Evolutionary conservation across 2,888 invertebrate species (phyloP).

Genomic region (Temnothorax unifasciatus): DNA sequence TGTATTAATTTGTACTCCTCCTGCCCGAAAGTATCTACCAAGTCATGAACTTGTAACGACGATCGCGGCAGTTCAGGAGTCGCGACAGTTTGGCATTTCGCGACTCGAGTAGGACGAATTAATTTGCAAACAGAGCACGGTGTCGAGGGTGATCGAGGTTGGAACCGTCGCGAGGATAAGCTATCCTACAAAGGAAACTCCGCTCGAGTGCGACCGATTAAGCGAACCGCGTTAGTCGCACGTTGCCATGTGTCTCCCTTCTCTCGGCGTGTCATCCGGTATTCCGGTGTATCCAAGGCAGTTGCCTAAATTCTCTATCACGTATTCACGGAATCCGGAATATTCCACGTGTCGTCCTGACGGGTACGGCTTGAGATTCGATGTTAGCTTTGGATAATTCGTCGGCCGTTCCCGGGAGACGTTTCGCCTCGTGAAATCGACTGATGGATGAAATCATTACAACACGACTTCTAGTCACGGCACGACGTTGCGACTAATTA

Average conservation of each 20-base stretch:
- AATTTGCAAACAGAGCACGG: constrained; percentile 54
- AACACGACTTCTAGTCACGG: background rate
- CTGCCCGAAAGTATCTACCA: background rate
- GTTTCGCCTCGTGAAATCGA: background rate
- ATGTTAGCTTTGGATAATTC: constrained; percentile 60
- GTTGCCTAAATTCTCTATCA: constrained; percentile 59
- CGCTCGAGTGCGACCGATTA: constrained; percentile 47
- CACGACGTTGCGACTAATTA: background rate
- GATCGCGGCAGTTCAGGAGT: constrained; percentile 2
- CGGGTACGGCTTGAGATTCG: constrained; percentile 53
- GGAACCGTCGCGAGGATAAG: constrained; percentile 45
- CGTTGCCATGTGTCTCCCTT: constrained; percentile 36
- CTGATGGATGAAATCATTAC: background rate
- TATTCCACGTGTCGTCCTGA: constrained; percentile 58
- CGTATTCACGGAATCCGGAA: constrained; percentile 69
- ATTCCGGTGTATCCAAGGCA: constrained; percentile 53
- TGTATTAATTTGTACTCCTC: constrained; percentile 6
- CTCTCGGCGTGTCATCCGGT: constrained; percentile 51
- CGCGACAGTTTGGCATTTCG: constrained; percentile 40
- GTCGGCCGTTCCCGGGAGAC: constrained; percentile 29
- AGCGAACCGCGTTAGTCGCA: constrained; percentile 52
- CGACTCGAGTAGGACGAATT: constrained; percentile 41
- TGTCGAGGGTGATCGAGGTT: constrained; percentile 49
- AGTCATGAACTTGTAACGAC: constrained; percentile 11
- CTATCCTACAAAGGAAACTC: constrained; percentile 52